phyloP scores from a whole-genome alignment of 1,140 invertebrate genomes.

The Steinernema feltiae region DNA sequence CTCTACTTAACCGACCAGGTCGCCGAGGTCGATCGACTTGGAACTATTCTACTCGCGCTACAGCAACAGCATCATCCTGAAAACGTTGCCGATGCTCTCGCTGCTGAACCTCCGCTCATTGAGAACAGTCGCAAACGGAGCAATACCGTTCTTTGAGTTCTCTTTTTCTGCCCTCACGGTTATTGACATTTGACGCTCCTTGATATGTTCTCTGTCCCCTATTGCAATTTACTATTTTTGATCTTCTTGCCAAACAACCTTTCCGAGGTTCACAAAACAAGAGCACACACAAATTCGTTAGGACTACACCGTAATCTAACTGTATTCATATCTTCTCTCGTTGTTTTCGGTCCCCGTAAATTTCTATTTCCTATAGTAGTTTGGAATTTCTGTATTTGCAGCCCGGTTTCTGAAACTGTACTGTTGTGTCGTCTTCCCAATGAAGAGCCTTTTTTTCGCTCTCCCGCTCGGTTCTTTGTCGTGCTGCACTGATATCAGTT shows the following conservation, averaged over 20 bases:
- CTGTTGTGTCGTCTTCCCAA: constrained; percentile 1
- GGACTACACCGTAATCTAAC: background rate
- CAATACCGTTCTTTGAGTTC: background rate
- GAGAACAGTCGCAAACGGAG: constrained; percentile 13
- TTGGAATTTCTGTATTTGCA: background rate
- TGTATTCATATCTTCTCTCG: background rate
- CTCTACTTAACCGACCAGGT: constrained; percentile 19
- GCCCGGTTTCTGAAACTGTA: background rate
- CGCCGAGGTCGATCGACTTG: background rate
- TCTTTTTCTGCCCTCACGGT: too few species aligned
- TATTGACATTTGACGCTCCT: background rate
- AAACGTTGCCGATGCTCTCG: background rate
- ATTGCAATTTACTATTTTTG: too few species aligned
- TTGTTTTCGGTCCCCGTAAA: background rate
- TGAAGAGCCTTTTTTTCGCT: background rate
- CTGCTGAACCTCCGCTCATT: background rate
- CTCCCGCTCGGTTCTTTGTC: background rate
- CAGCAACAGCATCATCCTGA: background rate
- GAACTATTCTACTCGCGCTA: background rate
- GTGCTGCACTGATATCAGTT: background rate
- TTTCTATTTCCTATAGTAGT: too few species aligned
- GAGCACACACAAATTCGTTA: background rate
- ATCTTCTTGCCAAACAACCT: background rate
- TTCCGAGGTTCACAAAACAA: too few species aligned
- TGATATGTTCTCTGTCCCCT: background rate